Evolutionary conservation across 2,797 vertebrate genomes (phyloP).

Genomic region (Neomorphus geoffroyi): DNA sequence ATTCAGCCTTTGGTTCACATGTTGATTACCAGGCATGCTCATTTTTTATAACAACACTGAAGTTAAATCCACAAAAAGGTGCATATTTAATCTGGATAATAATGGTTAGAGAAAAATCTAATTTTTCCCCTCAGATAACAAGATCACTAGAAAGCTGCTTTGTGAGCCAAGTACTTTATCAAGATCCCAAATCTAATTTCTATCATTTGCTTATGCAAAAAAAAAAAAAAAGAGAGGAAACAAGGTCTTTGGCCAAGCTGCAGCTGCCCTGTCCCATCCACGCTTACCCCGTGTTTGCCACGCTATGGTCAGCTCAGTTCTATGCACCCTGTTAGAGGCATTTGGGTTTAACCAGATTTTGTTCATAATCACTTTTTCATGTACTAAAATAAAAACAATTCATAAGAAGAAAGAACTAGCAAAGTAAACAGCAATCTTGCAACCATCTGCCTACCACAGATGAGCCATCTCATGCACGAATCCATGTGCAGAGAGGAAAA

Average conservation of each 20-base stretch:
- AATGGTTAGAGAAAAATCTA: background rate
- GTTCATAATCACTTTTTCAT: background rate
- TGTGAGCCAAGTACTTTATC: background rate
- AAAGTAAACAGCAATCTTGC: background rate
- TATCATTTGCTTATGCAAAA: background rate
- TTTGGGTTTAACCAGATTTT: background rate
- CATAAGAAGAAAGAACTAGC: background rate
- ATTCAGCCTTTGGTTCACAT: background rate
- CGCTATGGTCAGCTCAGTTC: background rate
- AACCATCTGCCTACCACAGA: background rate
- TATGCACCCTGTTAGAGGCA: background rate
- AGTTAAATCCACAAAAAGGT: background rate
- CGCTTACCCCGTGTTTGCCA: accelerated
- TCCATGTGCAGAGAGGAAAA: background rate
- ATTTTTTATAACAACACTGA: background rate
- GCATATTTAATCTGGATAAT: background rate
- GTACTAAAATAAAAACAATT: background rate
- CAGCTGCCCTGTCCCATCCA: background rate
- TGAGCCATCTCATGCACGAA: background rate
- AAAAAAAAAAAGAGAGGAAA: background rate
- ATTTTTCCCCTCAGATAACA: background rate
- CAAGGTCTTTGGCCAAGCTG: background rate
- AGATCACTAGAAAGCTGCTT: background rate
- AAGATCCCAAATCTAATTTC: background rate
- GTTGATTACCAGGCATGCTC: background rate